Conservation (phyloP, 2,113 vertebrate species). For the Misgurnus mizolepis region DNA sequence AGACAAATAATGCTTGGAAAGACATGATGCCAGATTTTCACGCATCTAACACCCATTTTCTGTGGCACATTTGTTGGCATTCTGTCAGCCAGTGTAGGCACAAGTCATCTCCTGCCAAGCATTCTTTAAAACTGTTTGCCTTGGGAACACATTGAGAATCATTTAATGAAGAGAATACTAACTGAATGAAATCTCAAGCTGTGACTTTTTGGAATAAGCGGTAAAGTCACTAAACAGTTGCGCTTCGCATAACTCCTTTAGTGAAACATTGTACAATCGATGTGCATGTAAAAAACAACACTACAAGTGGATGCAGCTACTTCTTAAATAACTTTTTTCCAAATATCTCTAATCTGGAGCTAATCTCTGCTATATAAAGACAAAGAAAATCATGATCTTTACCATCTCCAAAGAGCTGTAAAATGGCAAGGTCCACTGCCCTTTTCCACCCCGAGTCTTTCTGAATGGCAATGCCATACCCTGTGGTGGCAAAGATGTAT, state of each 20-base stretch:
- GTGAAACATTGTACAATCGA: not conserved
- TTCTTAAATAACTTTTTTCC: not conserved
- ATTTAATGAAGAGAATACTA: constrained; percentile 3
- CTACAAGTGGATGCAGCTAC: too few relatives aligned
- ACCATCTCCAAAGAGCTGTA: constrained; percentile 98
- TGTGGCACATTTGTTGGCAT: constrained; percentile 22
- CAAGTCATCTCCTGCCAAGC: constrained; percentile 26
- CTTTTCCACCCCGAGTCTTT: constrained; percentile 98
- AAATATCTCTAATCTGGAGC: not conserved
- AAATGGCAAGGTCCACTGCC: constrained; percentile 94
- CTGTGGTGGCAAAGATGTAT: constrained; percentile 97
- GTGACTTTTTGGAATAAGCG: not conserved
- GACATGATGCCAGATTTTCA: constrained; percentile 24
- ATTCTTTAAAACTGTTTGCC: constrained; percentile 36
- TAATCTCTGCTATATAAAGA: not conserved
- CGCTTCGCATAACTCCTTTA: not conserved
- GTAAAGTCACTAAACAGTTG: too few relatives aligned
- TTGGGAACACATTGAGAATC: constrained; percentile 22
- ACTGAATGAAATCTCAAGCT: constrained; percentile 37
- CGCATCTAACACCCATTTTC: constrained; percentile 28
- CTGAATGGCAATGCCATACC: constrained; percentile 98
- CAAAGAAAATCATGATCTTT: constrained; percentile 56
- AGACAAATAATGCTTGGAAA: constrained; percentile 14
- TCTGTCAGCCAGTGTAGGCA: constrained; percentile 22
- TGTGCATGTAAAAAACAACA: too few relatives aligned